These are phyloP conservation scores for Pseudomugil gertrudae DNA, from an alignment of 2,797 vertebrate genomes.

Conservation along the genomic window DNA sequence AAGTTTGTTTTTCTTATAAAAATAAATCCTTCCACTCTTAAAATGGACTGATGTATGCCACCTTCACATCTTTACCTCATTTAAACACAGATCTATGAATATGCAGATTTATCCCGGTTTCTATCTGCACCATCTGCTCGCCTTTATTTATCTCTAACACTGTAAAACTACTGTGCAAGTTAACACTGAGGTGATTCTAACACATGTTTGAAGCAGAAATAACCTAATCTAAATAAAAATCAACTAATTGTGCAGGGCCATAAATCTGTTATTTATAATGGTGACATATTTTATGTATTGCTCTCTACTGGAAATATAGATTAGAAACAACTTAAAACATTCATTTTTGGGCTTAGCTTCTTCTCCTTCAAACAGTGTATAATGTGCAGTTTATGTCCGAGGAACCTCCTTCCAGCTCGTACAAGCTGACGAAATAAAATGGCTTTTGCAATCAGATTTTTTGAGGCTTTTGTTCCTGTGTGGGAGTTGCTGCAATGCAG, in stretches of 20 bases:
- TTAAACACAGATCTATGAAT: background rate
- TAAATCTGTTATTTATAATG: background rate
- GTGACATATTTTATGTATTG: background rate
- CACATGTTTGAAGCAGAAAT: background rate
- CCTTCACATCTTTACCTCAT: background rate
- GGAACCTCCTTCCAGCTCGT: background rate
- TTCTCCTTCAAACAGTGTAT: background rate
- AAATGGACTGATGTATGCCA: background rate
- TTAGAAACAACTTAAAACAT: background rate
- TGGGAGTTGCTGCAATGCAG: slow-evolving; percentile 2
- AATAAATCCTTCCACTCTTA: background rate
- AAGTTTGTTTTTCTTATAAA: background rate
- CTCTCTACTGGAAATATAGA: background rate
- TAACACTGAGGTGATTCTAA: background rate
- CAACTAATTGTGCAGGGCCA: background rate
- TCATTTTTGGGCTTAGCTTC: background rate
- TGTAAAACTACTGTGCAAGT: background rate
- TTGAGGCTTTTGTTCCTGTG: background rate
- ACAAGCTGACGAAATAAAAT: background rate
- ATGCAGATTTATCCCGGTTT: slow-evolving; percentile 2
- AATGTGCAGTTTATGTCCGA: background rate
- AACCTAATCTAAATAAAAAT: background rate
- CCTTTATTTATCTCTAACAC: slow-evolving; percentile 5
- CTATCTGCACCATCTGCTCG: slow-evolving; percentile 9
- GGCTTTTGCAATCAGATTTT: background rate